Evolutionary conservation across 2,797 vertebrate genomes (phyloP).

Genomic region (Mionectes olivaceus): DNA sequence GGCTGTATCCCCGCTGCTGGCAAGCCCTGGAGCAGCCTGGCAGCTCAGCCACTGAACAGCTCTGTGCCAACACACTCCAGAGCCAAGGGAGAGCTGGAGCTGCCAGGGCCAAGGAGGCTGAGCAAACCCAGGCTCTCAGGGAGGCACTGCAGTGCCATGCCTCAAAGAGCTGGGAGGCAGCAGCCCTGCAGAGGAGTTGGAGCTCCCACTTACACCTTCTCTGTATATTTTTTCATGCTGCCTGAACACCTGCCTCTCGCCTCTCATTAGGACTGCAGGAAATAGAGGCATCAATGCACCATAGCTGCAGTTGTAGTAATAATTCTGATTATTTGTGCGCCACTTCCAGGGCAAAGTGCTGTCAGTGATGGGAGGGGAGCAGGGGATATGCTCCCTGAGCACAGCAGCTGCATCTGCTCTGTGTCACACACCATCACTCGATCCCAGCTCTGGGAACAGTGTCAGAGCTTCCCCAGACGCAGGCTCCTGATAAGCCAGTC

Average conservation of each 20-base stretch:
- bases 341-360: background rate
- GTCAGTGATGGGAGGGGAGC: rapidly evolving
- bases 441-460: background rate
- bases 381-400: background rate
- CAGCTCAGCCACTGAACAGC: background rate
- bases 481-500: background rate
- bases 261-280: background rate
- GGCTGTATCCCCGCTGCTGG: background rate
- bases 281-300: background rate
- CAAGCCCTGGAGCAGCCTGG: background rate
- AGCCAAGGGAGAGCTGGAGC: background rate
- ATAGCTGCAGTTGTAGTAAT: background rate
- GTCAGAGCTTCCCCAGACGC: background rate
- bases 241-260: background rate
- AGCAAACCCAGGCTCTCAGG: background rate
- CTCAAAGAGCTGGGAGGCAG: background rate
- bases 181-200: background rate
- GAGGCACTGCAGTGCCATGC: background rate
- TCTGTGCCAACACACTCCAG: background rate
- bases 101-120: background rate
- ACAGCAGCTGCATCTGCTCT: background rate
- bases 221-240: background rate
- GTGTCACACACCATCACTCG: background rate
- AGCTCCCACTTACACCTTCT: background rate
- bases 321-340: background rate